phyloP scores from a whole-genome alignment of 2,797 vertebrate species.

The Chaetodon trifasciatus region DNA sequence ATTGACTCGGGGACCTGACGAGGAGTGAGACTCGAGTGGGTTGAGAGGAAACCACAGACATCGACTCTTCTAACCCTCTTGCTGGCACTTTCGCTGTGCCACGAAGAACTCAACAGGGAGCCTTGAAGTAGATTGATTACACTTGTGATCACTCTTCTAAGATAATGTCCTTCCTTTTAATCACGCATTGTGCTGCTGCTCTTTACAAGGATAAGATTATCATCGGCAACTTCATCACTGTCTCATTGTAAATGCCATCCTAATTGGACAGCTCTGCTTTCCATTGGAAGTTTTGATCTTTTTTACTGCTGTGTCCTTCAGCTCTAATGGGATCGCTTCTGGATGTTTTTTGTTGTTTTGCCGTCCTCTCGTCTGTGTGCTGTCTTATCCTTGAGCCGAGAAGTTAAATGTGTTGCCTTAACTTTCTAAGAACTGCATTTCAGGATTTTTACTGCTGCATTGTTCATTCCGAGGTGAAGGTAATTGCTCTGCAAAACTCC shows the following conservation, averaged over 20 bases:
- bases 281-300: slow-evolving; percentile 56
- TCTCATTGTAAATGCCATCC: slow-evolving; percentile 72
- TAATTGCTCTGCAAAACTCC: slow-evolving; percentile 40
- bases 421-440: not conserved
- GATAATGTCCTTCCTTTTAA: slow-evolving; percentile 83
- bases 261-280: slow-evolving; percentile 71
- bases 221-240: slow-evolving; percentile 81
- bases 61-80: slow-evolving; percentile 55
- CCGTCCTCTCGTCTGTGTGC: not conserved
- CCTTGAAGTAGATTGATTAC: slow-evolving; percentile 82
- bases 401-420: slow-evolving; percentile 14
- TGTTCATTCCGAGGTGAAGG: slow-evolving; percentile 21
- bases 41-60: slow-evolving; percentile 58
- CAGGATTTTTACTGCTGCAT: slow-evolving; percentile 7
- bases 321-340: slow-evolving; percentile 23
- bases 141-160: slow-evolving; percentile 74
- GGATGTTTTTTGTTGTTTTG: not conserved
- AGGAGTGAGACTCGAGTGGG: slow-evolving; percentile 56
- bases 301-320: slow-evolving; percentile 62
- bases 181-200: slow-evolving; percentile 76
- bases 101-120: slow-evolving; percentile 59
- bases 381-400: not conserved
- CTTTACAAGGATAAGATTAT: slow-evolving; percentile 79
- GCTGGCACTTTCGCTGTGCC: slow-evolving; percentile 56
- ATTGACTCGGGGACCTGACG: slow-evolving; percentile 66